These are phyloP conservation scores for Fistularia commersonii DNA, from an alignment of 2,797 vertebrate species.

Conservation along the genomic window DNA sequence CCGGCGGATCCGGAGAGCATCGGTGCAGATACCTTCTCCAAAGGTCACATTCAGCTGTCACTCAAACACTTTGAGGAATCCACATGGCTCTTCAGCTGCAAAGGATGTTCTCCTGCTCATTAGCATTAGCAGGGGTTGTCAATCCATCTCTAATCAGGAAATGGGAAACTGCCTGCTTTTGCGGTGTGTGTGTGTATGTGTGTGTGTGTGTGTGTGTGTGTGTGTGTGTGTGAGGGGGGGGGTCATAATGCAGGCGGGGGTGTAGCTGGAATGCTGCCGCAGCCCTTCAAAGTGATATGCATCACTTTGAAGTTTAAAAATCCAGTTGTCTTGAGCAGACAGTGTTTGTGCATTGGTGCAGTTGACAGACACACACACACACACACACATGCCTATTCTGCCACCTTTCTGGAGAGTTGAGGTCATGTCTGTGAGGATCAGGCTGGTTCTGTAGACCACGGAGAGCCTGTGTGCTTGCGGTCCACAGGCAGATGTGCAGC, in stretches of 20 bases:
- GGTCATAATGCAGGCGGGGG: conserved; percentile 45
- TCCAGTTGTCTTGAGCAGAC: conserved; percentile 69
- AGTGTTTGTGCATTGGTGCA: conserved; percentile 49
- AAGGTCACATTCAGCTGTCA: neutral
- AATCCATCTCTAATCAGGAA: conserved; percentile 62
- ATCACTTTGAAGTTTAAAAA: conserved; percentile 78
- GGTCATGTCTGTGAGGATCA: conserved; percentile 9
- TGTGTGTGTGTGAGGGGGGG: conserved; percentile 38
- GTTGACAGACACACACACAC: conserved; percentile 14
- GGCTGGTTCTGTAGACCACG: neutral
- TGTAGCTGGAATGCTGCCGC: conserved; percentile 56
- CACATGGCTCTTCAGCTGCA: conserved; percentile 54
- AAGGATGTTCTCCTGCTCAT: too few species aligned
- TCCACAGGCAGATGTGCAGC: conserved; percentile 22
- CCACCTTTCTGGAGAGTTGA: conserved; percentile 14
- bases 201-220: too few species aligned
- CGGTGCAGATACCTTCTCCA: too few species aligned
- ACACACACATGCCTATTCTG: neutral
- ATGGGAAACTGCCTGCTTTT: conserved; percentile 62
- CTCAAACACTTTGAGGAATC: neutral
- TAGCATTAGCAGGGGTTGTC: conserved; percentile 64
- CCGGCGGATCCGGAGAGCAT: too few species aligned
- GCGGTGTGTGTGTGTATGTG: conserved; percentile 15
- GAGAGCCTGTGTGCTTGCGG: neutral
- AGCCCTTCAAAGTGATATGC: conserved; percentile 74